Evolutionary conservation across 2,797 vertebrate species (phyloP), one percentile per base, ranked within the genome.

Genomic region (Pipistrellus pygmaeus): DNA sequence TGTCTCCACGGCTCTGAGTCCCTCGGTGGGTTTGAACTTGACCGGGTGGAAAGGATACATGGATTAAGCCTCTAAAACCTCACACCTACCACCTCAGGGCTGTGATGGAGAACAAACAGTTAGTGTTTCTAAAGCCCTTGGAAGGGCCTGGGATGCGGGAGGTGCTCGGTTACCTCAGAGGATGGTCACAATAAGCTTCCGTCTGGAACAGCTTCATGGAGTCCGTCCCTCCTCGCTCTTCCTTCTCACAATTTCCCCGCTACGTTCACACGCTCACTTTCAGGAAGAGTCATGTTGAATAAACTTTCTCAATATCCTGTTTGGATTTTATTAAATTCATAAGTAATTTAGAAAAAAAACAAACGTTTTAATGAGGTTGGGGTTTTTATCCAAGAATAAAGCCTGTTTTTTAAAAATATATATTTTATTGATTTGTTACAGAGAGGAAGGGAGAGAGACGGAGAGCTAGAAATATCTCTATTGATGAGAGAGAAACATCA

Each of bases 281-380:
- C 77, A 77, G 30, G 62, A 12, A n/a, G 62, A 83, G 21, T 71
- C 84, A 44, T 62, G 82, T 30, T 35, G 62, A 76, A 62, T 62
- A 57, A 46, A 10, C 35, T 80, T 48, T 83, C 82, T 83, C 23
- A 88, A 53, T 55, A 83, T 38, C 30, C 44, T 89, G 18, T 92
- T 85, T 23, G 68, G 57, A 32, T 66, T 95, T 89, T 78, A 80
- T 72, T 80, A 88, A 66, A 73, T 68, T 55, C 48, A 17, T n/a
- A 73, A 57, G 51, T 41, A 32, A 73, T 68, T 85, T 55, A 68
- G 30, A 13, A 62, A 25, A 25, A 90, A 66, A 7, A 11, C 3
- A 32, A 51, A 82, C 77, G 35, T 87, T 81, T 86, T 57, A 38
- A 30, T 17, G 13, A 55, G 66, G 83, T n/a, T 55, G 35, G 64